These are phyloP conservation scores for Standfussiana lucernea DNA, from an alignment of 2,888 invertebrate species.

Conservation along the genomic window DNA sequence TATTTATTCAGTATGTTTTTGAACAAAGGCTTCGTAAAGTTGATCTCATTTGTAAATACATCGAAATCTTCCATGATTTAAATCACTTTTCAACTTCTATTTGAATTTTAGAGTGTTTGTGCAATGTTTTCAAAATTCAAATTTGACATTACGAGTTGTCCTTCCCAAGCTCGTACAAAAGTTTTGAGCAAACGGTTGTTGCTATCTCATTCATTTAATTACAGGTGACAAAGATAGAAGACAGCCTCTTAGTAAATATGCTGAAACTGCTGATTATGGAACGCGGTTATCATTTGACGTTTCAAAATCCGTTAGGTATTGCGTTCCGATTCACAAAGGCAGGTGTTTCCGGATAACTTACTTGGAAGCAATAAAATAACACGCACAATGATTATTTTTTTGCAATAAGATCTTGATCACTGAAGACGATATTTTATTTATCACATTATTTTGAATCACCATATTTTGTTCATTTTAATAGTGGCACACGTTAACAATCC, in stretches of 20 bases:
- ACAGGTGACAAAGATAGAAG: slow-evolving; percentile 1
- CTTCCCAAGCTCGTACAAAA: neutral
- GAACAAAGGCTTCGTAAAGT: slow-evolving; percentile 81
- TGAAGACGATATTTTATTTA: neutral
- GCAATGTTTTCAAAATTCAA: slow-evolving; percentile 61
- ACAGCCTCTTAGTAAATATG: neutral
- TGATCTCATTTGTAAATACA: slow-evolving; percentile 86
- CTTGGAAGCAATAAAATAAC: neutral
- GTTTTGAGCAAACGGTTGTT: neutral
- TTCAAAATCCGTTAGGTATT: slow-evolving; percentile 44
- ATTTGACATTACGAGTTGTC: slow-evolving; percentile 35
- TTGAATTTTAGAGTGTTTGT: neutral
- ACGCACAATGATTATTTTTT: neutral
- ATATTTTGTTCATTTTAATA: neutral
- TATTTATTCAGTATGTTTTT: slow-evolving; percentile 82
- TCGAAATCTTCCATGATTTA: slow-evolving; percentile 86
- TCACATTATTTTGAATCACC: neutral
- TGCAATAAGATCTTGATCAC: neutral
- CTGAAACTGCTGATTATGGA: neutral
- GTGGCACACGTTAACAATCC: slow-evolving; percentile 9
- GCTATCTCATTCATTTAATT: slow-evolving; percentile 10
- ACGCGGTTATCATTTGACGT: slow-evolving; percentile 22
- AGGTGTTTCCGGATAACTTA: neutral
- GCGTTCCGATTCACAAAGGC: slow-evolving; percentile 38
- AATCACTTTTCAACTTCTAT: slow-evolving; percentile 13